Conservation (phyloP, 2,113 vertebrate genomes). For the Myotis brandtii region DNA sequence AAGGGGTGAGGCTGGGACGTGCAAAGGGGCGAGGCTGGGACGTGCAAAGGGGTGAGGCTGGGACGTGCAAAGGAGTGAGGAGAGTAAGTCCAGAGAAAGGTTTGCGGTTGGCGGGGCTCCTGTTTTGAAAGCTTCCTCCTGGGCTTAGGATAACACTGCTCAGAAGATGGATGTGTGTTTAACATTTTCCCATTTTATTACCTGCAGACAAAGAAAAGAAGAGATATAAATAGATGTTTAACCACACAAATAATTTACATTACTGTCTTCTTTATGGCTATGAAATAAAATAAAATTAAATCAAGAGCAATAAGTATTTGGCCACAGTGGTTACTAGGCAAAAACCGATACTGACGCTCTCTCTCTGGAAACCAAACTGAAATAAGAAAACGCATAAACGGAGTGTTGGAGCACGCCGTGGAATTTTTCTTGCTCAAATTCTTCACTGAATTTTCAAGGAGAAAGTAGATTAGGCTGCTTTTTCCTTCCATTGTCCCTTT, state of each 20-base stretch:
- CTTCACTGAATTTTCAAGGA: constrained; percentile 48
- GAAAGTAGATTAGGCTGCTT: neutral
- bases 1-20: too few species aligned
- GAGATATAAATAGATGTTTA: constrained; percentile 74
- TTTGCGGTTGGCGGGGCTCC: neutral
- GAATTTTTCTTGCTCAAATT: constrained; percentile 47
- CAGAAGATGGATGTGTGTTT: constrained; percentile 66
- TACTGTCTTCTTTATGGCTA: constrained; percentile 70
- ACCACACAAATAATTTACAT: constrained; percentile 58
- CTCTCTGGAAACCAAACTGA: constrained; percentile 67
- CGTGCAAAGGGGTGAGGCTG: neutral
- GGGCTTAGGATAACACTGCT: constrained; percentile 65
- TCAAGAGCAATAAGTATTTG: constrained; percentile 37
- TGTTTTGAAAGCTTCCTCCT: constrained; percentile 57
- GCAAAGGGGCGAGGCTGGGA: too few species aligned
- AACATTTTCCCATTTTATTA: constrained; percentile 78
- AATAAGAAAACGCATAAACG: constrained; percentile 47
- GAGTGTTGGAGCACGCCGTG: neutral
- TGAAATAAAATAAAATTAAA: constrained; percentile 77
- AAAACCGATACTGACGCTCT: constrained; percentile 59
- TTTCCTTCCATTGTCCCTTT: neutral
- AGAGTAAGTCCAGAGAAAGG: constrained; percentile 5
- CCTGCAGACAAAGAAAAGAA: constrained; percentile 61
- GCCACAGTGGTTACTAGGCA: constrained; percentile 66
- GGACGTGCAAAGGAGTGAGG: neutral